Evolutionary conservation across 2,888 invertebrate genomes (phyloP).

Genomic region (Torymus tubicola): DNA sequence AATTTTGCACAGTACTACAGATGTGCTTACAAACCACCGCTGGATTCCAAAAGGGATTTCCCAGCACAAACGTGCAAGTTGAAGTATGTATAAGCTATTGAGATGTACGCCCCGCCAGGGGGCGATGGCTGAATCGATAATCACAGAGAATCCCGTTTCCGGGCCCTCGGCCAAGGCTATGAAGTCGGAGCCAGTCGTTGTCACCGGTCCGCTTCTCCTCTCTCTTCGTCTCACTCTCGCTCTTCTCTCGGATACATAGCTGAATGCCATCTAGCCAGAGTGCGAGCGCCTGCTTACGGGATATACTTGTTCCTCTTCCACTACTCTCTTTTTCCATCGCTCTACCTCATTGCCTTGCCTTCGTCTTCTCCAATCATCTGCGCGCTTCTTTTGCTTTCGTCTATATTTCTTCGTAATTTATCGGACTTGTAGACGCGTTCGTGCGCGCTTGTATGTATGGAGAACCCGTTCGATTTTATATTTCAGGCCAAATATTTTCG

Average conservation of each 20-base stretch:
- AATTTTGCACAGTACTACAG: too few species aligned
- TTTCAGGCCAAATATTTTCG: slow-evolving; percentile 54
- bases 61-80: too few species aligned
- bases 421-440: slow-evolving; percentile 31
- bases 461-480: slow-evolving; percentile 57
- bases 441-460: neutral
- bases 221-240: neutral
- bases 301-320: slow-evolving; percentile 36
- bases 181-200: neutral
- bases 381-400: slow-evolving; percentile 30
- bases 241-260: neutral
- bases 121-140: too few species aligned
- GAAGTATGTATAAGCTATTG: too few species aligned
- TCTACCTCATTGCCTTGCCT: neutral
- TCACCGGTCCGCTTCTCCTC: neutral
- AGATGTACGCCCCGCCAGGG: too few species aligned
- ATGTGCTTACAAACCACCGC: too few species aligned
- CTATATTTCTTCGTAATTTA: slow-evolving; percentile 55
- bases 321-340: slow-evolving; percentile 13
- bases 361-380: neutral
- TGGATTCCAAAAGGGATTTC: too few species aligned
- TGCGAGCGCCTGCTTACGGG: slow-evolving; percentile 1
- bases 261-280: too few species aligned
- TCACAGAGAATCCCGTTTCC: slow-evolving; percentile 34
- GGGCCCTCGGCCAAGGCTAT: slow-evolving; percentile 15